Base-by-base conservation (phyloP, 1,140 invertebrate species). In the Atta texana region DNA sequence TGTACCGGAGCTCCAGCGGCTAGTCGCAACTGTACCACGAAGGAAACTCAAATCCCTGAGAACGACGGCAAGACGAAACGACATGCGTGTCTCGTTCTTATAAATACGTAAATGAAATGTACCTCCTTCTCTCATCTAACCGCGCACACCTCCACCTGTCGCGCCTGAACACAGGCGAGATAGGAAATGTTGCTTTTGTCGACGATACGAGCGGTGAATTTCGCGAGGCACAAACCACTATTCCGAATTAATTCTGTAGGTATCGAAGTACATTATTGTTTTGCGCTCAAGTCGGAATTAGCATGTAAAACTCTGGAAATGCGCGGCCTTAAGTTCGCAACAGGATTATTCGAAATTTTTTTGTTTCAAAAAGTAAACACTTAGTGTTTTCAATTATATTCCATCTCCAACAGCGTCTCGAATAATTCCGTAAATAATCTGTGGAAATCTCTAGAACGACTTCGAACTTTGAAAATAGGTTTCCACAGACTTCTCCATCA, bases 61-160 rank as follows among this genome's bases (percentile, higher is more conserved):
- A 68, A 80, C 12, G 24, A 21, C 21, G 28, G 28, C 31, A 16
- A 72, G 24, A 59, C 18, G 69, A 51, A 24, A 57, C 39, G 59
- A 72, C 75, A 21, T n/a, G 49, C 64, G 64, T 53, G 57, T 81
- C 24, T 75, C 80, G 39, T 71, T 89, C 55, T 86, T 86, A 89
- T 59, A 66, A 55, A 61, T 64, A 78, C 61, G 68, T 63, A 57
- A 77, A 59, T 85, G 74, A 85, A 88, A 88, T 87, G 53, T 68
- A 57, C 57, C 14, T 51, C 8, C 55, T 2, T n/a, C 28, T 21
- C 24, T 10, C 68, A 64, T 74, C 53, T 72, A 71, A 82, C 51
- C 78, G 63, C 63, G 64, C 63, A 31, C 64, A 14, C 66, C 78
- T 72, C 34, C 78, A 72, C 68, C 66, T 72, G 78, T 82, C 66